Evolutionary conservation across 2,797 vertebrate genomes (phyloP).

Genomic region (Anguilla obscura): DNA sequence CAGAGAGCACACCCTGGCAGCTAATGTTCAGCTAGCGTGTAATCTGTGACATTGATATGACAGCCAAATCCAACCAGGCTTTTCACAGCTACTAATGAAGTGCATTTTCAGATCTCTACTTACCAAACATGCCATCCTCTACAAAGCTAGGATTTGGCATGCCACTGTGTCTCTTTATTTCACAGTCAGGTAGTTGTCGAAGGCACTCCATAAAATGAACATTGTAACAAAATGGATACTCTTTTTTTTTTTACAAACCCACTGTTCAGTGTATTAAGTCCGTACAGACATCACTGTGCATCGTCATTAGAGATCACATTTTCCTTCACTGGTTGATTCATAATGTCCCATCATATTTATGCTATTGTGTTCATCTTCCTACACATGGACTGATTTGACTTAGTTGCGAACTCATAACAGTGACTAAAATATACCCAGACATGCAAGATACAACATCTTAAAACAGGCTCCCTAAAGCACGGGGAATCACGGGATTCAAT

Average conservation of each 20-base stretch:
- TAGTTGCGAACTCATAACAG: background rate
- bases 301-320: background rate
- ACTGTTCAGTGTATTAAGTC: background rate
- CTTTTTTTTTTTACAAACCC: background rate
- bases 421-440: conserved; percentile 37
- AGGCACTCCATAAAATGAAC: background rate
- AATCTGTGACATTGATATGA: background rate
- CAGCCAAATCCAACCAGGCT: background rate
- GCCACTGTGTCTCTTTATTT: background rate
- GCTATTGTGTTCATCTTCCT: conserved; percentile 29
- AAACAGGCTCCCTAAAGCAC: conserved; percentile 46
- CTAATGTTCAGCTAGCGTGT: background rate
- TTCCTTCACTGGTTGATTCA: background rate
- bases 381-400: background rate
- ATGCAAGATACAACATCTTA: conserved; percentile 46
- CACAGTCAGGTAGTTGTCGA: background rate
- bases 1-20: background rate
- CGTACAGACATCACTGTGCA: background rate
- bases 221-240: background rate
- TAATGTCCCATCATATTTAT: background rate
- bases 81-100: background rate
- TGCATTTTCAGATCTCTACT: background rate
- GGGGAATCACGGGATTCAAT: conserved; percentile 29
- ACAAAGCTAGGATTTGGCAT: background rate
- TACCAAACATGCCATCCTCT: background rate